Conservation (phyloP, 1,140 invertebrate species). For the Philotrypesis tridentata region DNA sequence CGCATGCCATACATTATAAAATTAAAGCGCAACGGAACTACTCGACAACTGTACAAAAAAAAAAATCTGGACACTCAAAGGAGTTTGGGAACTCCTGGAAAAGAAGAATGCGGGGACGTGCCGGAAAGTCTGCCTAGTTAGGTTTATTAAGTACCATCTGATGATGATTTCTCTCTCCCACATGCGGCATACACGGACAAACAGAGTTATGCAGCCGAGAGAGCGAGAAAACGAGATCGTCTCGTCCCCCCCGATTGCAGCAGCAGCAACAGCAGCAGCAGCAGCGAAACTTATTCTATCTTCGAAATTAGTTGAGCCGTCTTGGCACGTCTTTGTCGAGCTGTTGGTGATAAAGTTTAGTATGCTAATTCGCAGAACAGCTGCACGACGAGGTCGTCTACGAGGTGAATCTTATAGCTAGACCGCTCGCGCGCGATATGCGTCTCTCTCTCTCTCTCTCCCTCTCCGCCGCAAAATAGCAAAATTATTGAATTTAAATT, state of each 20-base stretch:
- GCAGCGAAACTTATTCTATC: conserved; percentile 71
- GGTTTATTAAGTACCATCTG: conserved; percentile 29
- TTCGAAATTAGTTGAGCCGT: conserved; percentile 74
- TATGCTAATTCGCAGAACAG: conserved; percentile 74
- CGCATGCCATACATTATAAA: neutral
- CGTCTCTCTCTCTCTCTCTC: neutral
- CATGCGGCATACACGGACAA: no score
- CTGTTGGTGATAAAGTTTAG: conserved; percentile 75
- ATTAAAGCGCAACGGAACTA: neutral
- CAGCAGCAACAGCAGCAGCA: neutral
- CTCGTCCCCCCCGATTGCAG: neutral
- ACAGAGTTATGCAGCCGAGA: neutral
- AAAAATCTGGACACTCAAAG: neutral
- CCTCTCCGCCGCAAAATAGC: conserved; percentile 63
- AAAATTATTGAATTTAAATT: conserved; percentile 76
- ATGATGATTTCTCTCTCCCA: neutral
- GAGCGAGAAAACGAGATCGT: no score
- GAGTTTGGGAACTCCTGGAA: neutral
- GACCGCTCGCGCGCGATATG: neutral
- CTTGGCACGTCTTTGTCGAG: conserved; percentile 74
- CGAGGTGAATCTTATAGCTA: neutral
- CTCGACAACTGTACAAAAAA: no score
- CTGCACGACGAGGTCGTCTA: conserved; percentile 58
- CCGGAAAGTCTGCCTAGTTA: neutral
- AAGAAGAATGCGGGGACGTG: conserved; percentile 11